phyloP scores from a whole-genome alignment of 1,140 invertebrate species.

The Microvelia longipes region DNA sequence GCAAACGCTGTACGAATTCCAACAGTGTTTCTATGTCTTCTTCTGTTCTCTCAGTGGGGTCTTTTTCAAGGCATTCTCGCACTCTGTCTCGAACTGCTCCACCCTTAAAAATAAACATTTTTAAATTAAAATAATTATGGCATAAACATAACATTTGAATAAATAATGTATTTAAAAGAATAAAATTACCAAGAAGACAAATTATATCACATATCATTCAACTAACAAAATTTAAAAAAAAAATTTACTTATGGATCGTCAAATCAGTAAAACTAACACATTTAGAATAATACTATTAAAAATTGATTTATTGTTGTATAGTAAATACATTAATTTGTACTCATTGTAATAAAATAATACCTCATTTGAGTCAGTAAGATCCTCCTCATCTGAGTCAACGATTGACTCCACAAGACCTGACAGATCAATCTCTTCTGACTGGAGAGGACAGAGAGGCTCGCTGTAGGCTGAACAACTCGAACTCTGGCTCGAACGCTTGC shows the following conservation, averaged over 20 bases:
- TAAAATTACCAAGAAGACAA: too few relatives aligned
- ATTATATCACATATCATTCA: neutral
- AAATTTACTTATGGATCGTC: too few relatives aligned
- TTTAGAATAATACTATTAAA: too few relatives aligned
- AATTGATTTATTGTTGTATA: too few relatives aligned
- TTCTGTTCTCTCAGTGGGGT: constrained; percentile 79
- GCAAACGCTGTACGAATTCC: constrained; percentile 93
- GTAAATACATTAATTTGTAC: too few relatives aligned
- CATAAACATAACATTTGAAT: too few relatives aligned
- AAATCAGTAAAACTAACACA: too few relatives aligned
- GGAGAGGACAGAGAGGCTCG: constrained; percentile 81
- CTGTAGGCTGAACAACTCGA: constrained; percentile 90
- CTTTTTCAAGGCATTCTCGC: constrained; percentile 91
- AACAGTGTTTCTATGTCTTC: constrained; percentile 90
- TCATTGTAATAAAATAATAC: constrained; percentile 32
- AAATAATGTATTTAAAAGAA: too few relatives aligned
- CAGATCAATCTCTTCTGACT: constrained; percentile 78
- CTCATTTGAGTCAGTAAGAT: constrained; percentile 81
- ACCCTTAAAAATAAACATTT: constrained; percentile 51
- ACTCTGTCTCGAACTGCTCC: constrained; percentile 83
- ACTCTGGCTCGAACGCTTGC: constrained; percentile 69
- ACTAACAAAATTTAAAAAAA: neutral
- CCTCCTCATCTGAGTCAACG: constrained; percentile 89
- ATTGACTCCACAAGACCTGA: constrained; percentile 84
- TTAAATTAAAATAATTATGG: too few relatives aligned